Percentiles rank a stretch among this genome's conserved stretches.
Evolutionary conservation across 2,113 vertebrate genomes (phyloP).

Genomic region (Dolichotis patagonum): DNA sequence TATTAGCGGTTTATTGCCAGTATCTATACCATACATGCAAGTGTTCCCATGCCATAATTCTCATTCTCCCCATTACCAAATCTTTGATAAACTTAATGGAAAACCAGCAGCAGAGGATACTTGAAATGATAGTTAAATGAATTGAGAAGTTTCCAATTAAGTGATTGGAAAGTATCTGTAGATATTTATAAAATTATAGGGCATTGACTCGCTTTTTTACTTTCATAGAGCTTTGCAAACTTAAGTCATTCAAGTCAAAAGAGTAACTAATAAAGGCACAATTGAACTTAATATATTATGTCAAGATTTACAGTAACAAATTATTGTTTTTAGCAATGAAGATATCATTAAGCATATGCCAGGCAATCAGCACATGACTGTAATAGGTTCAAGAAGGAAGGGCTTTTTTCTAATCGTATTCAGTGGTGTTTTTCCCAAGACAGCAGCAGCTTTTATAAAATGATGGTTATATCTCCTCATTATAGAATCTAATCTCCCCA

Average conservation of each 20-base stretch:
- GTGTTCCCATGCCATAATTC: slow-evolving; percentile 19
- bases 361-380: slow-evolving; percentile 83
- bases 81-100: slow-evolving; percentile 50
- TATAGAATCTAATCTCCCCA: slow-evolving; percentile 90
- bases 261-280: slow-evolving; percentile 73
- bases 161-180: neutral
- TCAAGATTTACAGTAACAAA: slow-evolving; percentile 85
- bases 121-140: slow-evolving; percentile 70
- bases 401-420: slow-evolving; percentile 86
- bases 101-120: neutral
- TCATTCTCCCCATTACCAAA: neutral
- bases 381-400: slow-evolving; percentile 87
- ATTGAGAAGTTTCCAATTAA: slow-evolving; percentile 66
- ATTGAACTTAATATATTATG: slow-evolving; percentile 82
- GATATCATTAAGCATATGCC: slow-evolving; percentile 87
- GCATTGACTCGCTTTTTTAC: slow-evolving; percentile 48
- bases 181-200: slow-evolving; percentile 34
- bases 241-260: slow-evolving; percentile 67
- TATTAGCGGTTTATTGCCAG: neutral
- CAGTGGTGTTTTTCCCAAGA: slow-evolving; percentile 87
- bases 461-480: slow-evolving; percentile 90
- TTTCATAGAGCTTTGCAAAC: slow-evolving; percentile 41
- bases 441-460: slow-evolving; percentile 89
- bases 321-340: slow-evolving; percentile 85
- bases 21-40: neutral